A percentile compares a stretch with the other conserved stretches of the same genome.
Evolutionary conservation across 2,113 vertebrate species (phyloP).

Genomic region (Columbina picui): DNA sequence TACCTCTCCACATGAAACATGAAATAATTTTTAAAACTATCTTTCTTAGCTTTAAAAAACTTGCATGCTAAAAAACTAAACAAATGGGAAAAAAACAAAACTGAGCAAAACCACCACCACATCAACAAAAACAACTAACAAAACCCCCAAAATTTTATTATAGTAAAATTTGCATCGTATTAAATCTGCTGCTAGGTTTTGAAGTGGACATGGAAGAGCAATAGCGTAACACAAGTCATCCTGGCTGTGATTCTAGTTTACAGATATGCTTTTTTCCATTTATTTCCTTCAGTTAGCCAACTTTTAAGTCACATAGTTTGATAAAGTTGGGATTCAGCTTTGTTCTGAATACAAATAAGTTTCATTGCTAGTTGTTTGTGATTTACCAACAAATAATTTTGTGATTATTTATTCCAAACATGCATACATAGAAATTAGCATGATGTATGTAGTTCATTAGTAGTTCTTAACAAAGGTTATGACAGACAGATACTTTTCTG

Average conservation of each 20-base stretch:
- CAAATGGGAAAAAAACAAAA: neutral
- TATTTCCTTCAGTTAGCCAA: neutral
- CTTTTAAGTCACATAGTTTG: neutral
- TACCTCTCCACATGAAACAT: accelerated
- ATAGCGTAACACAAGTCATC: neutral
- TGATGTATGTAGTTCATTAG: neutral
- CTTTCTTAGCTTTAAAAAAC: neutral
- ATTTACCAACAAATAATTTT: neutral
- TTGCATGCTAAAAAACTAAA: accelerated
- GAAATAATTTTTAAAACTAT: neutral
- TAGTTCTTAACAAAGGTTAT: neutral
- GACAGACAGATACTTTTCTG: neutral
- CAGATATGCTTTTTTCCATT: neutral
- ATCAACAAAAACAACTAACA: too few species aligned
- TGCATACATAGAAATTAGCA: neutral
- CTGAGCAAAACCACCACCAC: too few species aligned
- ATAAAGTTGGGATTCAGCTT: neutral
- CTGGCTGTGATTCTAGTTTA: neutral
- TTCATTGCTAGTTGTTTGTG: neutral
- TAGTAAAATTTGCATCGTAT: neutral
- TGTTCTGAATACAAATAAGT: neutral
- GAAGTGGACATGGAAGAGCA: neutral
- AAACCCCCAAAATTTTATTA: neutral
- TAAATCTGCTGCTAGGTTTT: neutral
- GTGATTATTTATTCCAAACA: neutral